Evolutionary conservation across 2,113 vertebrate genomes (phyloP).

Genomic region (Neofelis nebulosa): DNA sequence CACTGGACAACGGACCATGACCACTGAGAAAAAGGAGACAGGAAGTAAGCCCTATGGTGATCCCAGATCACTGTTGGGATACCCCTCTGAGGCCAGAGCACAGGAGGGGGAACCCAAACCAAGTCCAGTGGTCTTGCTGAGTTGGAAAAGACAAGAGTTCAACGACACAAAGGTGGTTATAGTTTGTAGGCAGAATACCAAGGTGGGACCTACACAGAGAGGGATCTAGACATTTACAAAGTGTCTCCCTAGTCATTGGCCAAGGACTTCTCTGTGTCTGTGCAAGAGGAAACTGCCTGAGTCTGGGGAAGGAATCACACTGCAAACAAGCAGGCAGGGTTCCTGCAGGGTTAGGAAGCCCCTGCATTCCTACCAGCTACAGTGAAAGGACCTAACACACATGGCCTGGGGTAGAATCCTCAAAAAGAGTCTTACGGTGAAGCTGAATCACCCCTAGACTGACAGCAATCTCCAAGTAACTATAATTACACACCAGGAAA

Average conservation of each 20-base stretch:
- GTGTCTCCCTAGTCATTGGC: not conserved
- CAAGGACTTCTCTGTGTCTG: not conserved
- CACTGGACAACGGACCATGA: not conserved
- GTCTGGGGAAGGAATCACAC: not conserved
- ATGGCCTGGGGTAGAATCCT: not conserved
- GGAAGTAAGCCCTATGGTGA: not conserved
- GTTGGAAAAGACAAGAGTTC: not conserved
- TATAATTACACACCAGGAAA: not conserved
- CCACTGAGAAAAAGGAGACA: not conserved
- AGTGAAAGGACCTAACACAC: not conserved
- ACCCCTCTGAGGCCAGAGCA: not conserved
- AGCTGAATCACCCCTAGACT: not conserved
- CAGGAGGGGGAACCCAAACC: not conserved
- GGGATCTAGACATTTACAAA: not conserved
- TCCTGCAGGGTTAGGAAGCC: not conserved
- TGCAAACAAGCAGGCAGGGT: not conserved
- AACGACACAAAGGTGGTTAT: not conserved
- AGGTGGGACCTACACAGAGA: not conserved
- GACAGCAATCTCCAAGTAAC: not conserved
- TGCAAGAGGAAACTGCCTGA: not conserved
- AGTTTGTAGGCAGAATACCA: not conserved
- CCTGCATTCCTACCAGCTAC: not conserved
- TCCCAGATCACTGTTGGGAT: rapidly evolving
- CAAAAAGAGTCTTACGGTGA: not conserved
- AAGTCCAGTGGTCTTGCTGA: not conserved